phyloP scores from a whole-genome alignment of 1,140 invertebrate genomes.

The Steinernema khuongi region DNA sequence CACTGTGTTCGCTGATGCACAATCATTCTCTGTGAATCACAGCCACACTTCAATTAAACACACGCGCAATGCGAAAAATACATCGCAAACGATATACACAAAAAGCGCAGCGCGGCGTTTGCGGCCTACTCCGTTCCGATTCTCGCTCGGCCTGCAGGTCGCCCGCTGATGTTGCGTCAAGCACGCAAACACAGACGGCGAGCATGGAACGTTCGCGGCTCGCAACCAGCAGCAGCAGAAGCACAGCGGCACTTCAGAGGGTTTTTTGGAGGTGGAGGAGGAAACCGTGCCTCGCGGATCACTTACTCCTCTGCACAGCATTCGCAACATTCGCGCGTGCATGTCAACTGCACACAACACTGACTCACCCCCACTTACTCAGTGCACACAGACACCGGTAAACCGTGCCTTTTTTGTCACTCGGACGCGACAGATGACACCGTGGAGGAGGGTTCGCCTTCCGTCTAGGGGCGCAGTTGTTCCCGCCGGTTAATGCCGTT shows the following conservation, averaged over 20 bases:
- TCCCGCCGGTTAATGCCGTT: neutral
- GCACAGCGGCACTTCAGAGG: neutral
- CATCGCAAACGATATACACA: constrained; percentile 14
- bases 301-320: too few species aligned
- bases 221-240: neutral
- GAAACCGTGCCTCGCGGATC: too few species aligned
- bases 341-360: too few species aligned
- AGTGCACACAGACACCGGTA: neutral
- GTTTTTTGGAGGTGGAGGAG: neutral
- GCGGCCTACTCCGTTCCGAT: constrained; percentile 16
- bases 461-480: neutral
- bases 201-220: neutral
- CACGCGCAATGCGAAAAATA: constrained; percentile 16
- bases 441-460: neutral
- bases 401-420: neutral
- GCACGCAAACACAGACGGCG: neutral
- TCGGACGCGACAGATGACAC: neutral
- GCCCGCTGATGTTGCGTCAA: constrained; percentile 6
- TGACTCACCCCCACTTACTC: too few species aligned
- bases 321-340: too few species aligned
- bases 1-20: constrained; percentile 16
- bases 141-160: constrained; percentile 11
- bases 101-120: constrained; percentile 11
- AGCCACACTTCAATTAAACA: constrained; percentile 17
- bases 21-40: constrained; percentile 15